A percentile compares a stretch with the other conserved stretches of the same genome.
Conservation (phyloP, 1,140 invertebrate species). For the Nixonia krombeini region DNA sequence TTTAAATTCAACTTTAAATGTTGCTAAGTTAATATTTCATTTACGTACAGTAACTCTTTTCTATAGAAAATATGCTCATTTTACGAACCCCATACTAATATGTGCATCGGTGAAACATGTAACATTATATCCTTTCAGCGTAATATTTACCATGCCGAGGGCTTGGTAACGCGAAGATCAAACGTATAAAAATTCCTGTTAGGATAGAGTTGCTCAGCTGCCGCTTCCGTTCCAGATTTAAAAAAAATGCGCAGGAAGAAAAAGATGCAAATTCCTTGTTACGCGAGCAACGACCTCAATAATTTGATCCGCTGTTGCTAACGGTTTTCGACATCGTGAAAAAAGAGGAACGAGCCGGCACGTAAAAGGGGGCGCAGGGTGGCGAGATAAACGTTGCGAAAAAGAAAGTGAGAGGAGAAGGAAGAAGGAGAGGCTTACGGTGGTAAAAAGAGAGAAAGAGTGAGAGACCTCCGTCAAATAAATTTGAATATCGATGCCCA, state of each 20-base stretch:
- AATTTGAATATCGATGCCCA: slow-evolving; percentile 73
- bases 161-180: slow-evolving; percentile 29
- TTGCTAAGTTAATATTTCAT: too few relatives aligned
- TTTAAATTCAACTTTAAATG: too few relatives aligned
- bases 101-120: too few relatives aligned
- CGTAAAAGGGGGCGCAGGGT: slow-evolving; percentile 27
- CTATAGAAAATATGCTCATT: too few relatives aligned
- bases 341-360: slow-evolving; percentile 25
- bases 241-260: slow-evolving; percentile 50
- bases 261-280: slow-evolving; percentile 67
- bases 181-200: slow-evolving; percentile 44
- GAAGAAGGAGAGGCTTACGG: slow-evolving; percentile 20
- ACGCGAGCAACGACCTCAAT: slow-evolving; percentile 50
- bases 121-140: background rate
- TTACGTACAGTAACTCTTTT: too few relatives aligned
- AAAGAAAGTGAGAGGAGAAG: slow-evolving; percentile 46
- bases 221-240: slow-evolving; percentile 67
- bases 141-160: slow-evolving; percentile 4
- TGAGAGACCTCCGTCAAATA: slow-evolving; percentile 65
- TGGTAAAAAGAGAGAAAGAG: slow-evolving; percentile 28
- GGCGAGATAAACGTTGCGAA: slow-evolving; percentile 40
- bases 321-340: slow-evolving; percentile 61
- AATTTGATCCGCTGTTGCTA: slow-evolving; percentile 54
- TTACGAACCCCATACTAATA: too few relatives aligned
- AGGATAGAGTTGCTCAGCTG: slow-evolving; percentile 57